phyloP scores from a whole-genome alignment of 2,888 invertebrate genomes.

The Agelastica alni region DNA sequence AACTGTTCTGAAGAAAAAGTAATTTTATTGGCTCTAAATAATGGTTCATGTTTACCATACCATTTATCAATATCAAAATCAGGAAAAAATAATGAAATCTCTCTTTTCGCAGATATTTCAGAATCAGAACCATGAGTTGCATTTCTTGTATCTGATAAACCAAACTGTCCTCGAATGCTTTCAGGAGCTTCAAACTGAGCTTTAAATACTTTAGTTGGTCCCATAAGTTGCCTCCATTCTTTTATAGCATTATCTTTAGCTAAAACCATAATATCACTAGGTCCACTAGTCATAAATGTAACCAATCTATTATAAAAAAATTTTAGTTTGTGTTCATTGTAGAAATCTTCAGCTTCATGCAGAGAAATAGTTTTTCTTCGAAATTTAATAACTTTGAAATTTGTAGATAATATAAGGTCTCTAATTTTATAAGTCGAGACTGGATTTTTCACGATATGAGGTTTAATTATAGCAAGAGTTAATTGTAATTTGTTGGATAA shows the following conservation, averaged over 20 bases:
- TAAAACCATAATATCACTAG: slow-evolving; percentile 79
- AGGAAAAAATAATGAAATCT: slow-evolving; percentile 85
- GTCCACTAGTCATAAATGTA: slow-evolving; percentile 87
- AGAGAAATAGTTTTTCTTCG: slow-evolving; percentile 66
- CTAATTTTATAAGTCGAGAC: slow-evolving; percentile 71
- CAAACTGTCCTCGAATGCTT: slow-evolving; percentile 81
- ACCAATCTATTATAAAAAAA: slow-evolving; percentile 83
- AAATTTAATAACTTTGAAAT: slow-evolving; percentile 74
- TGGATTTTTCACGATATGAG: slow-evolving; percentile 80
- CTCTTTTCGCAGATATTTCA: slow-evolving; percentile 70
- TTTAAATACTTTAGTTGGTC: slow-evolving; percentile 86
- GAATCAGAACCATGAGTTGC: slow-evolving; percentile 94
- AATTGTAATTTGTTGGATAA: slow-evolving; percentile 62
- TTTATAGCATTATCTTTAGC: slow-evolving; percentile 75
- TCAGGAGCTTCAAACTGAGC: slow-evolving; percentile 78
- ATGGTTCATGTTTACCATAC: slow-evolving; percentile 63
- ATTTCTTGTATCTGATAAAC: slow-evolving; percentile 92
- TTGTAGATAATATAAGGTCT: slow-evolving; percentile 66
- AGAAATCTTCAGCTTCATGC: slow-evolving; percentile 74
- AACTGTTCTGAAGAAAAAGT: slow-evolving; percentile 40
- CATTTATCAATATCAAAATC: slow-evolving; percentile 73
- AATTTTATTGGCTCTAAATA: slow-evolving; percentile 43
- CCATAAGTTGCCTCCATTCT: slow-evolving; percentile 83
- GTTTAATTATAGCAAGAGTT: slow-evolving; percentile 86
- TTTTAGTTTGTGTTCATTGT: slow-evolving; percentile 78